Evolutionary conservation across 2,113 vertebrate genomes (phyloP).

Genomic region (Plectropomus leopardus): DNA sequence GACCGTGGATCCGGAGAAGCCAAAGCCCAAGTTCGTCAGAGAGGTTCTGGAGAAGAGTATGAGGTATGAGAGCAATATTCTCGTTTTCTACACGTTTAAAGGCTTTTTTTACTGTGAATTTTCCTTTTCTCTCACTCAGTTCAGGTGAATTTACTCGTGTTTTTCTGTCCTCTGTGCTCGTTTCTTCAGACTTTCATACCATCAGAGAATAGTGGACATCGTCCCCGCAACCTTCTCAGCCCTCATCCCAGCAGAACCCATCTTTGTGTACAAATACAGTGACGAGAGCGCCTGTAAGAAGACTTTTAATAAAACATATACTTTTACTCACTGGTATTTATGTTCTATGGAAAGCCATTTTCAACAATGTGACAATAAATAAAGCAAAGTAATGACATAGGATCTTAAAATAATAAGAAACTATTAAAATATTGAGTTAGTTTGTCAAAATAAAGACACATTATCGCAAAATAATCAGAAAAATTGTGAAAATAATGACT

Average conservation of each 20-base stretch:
- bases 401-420: no score
- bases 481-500: no score
- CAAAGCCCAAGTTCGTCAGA: conserved; percentile 97
- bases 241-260: conserved; percentile 92
- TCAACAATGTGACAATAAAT: no score
- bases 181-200: conserved; percentile 92
- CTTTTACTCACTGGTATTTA: no score
- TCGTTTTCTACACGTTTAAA: not conserved
- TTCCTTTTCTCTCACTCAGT: not conserved
- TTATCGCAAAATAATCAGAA: no score
- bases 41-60: conserved; percentile 98
- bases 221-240: conserved; percentile 94
- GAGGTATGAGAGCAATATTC: conserved; percentile 82
- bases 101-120: no score
- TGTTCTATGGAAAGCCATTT: no score
- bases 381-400: no score
- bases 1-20: conserved; percentile 91
- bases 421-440: no score
- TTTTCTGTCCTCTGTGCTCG: no score
- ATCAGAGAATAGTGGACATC: conserved; percentile 96
- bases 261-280: conserved; percentile 91
- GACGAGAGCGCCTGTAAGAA: conserved; percentile 94
- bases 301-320: no score
- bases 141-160: not conserved
- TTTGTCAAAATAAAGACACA: no score